Percentiles rank a stretch among this genome's conserved stretches.
phyloP scores from a whole-genome alignment of 2,888 invertebrate genomes.

The Drosophila neotestacea region DNA sequence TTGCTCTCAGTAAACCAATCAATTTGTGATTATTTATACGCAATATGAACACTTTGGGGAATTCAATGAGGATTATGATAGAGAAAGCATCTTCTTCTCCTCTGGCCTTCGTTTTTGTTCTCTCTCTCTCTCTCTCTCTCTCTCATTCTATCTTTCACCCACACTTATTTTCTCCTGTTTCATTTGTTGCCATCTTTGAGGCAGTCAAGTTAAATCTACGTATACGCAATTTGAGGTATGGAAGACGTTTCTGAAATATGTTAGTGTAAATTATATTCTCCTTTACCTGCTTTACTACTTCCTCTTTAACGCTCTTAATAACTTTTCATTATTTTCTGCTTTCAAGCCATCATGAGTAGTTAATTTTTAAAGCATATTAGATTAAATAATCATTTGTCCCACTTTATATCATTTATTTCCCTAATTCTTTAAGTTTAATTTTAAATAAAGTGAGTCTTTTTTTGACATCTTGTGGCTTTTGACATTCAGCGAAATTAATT shows the following conservation, averaged over 20 bases:
- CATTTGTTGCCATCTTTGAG: no score
- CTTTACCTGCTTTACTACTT: neutral
- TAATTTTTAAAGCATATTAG: no score
- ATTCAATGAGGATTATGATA: constrained; percentile 1
- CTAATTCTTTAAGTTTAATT: neutral
- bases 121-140: neutral
- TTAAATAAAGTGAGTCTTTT: neutral
- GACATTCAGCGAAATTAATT: constrained; percentile 4
- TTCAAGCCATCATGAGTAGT: no score
- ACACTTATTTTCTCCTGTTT: no score
- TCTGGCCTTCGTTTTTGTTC: neutral
- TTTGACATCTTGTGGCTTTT: neutral
- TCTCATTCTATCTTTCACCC: neutral
- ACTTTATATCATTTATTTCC: neutral
- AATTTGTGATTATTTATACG: constrained; percentile 4
- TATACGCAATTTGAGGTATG: no score
- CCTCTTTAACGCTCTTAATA: no score
- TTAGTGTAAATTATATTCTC: neutral
- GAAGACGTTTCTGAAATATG: no score
- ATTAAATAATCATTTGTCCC: no score
- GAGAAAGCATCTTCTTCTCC: neutral
- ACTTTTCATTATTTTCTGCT: no score
- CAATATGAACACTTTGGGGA: constrained; percentile 1
- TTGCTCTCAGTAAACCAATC: neutral
- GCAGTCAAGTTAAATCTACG: no score